phyloP scores from a whole-genome alignment of 2,888 invertebrate genomes.

The Cataglyphis livida region DNA sequence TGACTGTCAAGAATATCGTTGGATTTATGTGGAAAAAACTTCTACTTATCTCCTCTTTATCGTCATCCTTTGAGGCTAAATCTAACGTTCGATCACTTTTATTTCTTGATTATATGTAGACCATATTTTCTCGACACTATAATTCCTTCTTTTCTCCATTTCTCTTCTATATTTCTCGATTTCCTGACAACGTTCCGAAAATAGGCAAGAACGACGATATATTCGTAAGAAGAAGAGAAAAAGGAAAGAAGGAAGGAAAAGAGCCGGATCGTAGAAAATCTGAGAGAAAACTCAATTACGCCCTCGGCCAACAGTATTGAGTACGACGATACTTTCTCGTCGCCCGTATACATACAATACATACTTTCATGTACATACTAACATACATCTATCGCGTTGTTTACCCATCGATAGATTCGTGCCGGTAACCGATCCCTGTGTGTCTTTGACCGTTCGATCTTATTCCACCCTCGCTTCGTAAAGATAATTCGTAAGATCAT shows the following conservation, averaged over 20 bases:
- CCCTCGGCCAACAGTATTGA: background rate
- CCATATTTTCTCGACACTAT: background rate
- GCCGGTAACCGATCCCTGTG: background rate
- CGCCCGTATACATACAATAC: background rate
- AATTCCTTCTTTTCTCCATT: background rate
- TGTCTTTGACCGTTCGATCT: constrained; percentile 8
- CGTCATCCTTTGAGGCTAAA: background rate
- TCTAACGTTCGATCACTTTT: background rate
- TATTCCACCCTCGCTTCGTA: constrained; percentile 4
- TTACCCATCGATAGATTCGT: background rate
- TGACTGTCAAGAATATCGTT: background rate
- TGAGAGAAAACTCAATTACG: constrained; percentile 32
- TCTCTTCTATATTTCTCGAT: background rate
- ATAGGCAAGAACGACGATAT: background rate
- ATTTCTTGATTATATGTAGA: background rate
- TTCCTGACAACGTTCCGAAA: background rate
- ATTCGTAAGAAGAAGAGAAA: background rate
- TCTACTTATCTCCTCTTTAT: background rate
- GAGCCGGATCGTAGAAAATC: background rate
- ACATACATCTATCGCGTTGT: constrained; percentile 1
- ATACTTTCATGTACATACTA: constrained; percentile 10
- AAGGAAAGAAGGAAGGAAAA: background rate
- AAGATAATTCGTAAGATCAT: background rate
- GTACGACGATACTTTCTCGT: constrained; percentile 9
- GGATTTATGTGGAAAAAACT: background rate